Evolutionary conservation across 2,888 invertebrate species (phyloP).

Genomic region (Andrena flavipes): DNA sequence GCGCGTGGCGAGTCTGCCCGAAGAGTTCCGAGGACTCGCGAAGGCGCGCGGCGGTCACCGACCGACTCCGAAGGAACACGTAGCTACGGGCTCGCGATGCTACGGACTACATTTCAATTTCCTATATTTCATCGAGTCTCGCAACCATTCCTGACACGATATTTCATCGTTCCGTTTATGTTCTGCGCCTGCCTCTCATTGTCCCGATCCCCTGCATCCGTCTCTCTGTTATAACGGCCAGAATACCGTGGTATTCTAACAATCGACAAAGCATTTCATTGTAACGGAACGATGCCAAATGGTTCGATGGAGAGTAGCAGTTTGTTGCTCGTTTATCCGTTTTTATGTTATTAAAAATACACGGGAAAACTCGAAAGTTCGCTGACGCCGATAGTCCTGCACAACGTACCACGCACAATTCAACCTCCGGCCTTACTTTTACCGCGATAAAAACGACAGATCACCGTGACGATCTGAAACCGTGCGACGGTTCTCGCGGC

Average conservation of each 20-base stretch:
- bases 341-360: too few relatives aligned
- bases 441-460: neutral
- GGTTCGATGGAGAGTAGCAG: neutral
- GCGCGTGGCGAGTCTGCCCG: constrained; percentile 38
- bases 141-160: constrained; percentile 11
- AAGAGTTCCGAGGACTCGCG: constrained; percentile 40
- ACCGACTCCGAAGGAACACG: constrained; percentile 24
- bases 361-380: too few relatives aligned
- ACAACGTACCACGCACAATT: too few relatives aligned
- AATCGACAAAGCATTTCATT: constrained; percentile 24
- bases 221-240: neutral
- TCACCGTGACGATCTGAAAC: neutral
- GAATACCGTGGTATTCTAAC: constrained; percentile 12
- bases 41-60: neutral
- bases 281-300: neutral
- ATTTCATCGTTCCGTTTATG: constrained; percentile 25
- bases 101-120: neutral
- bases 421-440: neutral
- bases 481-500: neutral
- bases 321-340: neutral
- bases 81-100: neutral
- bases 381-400: too few relatives aligned
- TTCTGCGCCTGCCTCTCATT: constrained; percentile 23
- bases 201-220: neutral
- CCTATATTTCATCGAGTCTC: constrained; percentile 20